Evolutionary conservation across 2,888 invertebrate species (phyloP), one percentile per base, ranked within the genome.

Genomic region (Agrotis segetum): DNA sequence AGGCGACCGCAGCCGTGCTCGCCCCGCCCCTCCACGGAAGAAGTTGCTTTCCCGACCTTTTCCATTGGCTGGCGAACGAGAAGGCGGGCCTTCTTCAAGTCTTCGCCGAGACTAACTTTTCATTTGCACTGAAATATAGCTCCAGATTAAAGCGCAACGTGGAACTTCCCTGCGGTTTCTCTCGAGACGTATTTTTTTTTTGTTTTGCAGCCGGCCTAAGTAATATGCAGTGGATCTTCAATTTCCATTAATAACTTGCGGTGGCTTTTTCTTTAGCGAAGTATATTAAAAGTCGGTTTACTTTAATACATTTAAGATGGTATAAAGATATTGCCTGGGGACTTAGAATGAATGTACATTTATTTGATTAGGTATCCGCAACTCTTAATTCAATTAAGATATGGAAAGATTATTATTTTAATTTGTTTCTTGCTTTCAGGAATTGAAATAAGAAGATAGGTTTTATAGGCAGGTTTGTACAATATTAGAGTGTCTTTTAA

Each of bases 101-200:
- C 93, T 94, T 94, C 84, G 87, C 77, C 88, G 90, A 92, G 92
- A 92, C 92, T 91, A 95, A 96, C 95, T 95, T 96, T 96, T 95
- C 96, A 96, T 96, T 96, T 96, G 95, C 94, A 91, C 93, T 94
- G 91, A 95, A 95, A 95, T 95, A 96, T 95, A 93, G 93, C 93
- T 91, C 79, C 88, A 92, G 95, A 95, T 95, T 95, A 95, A 94
- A 94, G 92, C 91, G 92, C 92, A 90, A 90, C 89, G 90, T 88
- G 91, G 90, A 93, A 95, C 91, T 94, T 93, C 88, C 89, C 88
- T 94, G 96, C 90, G 95, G 95, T 94, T 94, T 90, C 79, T 82
- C 88, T 88, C 85, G 89, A 92, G 93, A 91, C 91, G 90, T 84
- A 88, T 88, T 92, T 93, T 93, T 92, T 65, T 87, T 85, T 87